Base-by-base conservation (phyloP, 53 echinoderm and acorn worm species). In the Crossaster papposus region DNA sequence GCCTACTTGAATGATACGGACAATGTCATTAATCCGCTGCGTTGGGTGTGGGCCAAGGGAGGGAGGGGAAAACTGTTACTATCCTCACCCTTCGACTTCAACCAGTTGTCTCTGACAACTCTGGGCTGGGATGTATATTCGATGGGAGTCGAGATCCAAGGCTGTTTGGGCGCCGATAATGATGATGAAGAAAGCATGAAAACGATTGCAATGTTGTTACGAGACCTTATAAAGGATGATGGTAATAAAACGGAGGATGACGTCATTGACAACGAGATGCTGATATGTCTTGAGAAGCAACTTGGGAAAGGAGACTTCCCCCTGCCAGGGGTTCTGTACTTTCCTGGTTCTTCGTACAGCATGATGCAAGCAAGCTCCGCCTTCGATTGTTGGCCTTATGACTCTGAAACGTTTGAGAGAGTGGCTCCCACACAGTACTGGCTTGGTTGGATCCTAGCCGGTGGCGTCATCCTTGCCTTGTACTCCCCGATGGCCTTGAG, bases 81-180 rank as follows among this genome's bases (percentile, higher is more conserved):
- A 3, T 78, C 94, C 12, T 94, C 93, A 51, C 95, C 97, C 10
- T 97, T 97, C 83, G 97, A 97, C 72, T 97, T 95, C 81, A 65
- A 88, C 65, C 92, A 97, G 17, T 90, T 97, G 8, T 95, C 95
- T 14, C 77, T 97, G 58, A 95, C 93, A 3, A 91, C 95, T 2
- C 88, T 97, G 18, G 86, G 79, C 22, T 63, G 74, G 28, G 97
- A 94, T 8, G 97, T 97, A 30, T 51, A 70, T 68, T 44, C 81
- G 2, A 38, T 95, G 17, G 71, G 32, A 23, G 35, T 97, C 1
- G 75, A 90, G 14, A 37, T 95, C 30, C 78, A 70, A 13, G 53
- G 79, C 65, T 80, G 88, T 26, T 91, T 94, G 51, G 95, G 90
- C 32, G 58, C 90, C 22, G 68, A 83, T 33, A 54, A 36, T 18